These are phyloP conservation scores for Tiphia femorata DNA, from an alignment of 2,888 invertebrate genomes.

Conservation along the genomic window DNA sequence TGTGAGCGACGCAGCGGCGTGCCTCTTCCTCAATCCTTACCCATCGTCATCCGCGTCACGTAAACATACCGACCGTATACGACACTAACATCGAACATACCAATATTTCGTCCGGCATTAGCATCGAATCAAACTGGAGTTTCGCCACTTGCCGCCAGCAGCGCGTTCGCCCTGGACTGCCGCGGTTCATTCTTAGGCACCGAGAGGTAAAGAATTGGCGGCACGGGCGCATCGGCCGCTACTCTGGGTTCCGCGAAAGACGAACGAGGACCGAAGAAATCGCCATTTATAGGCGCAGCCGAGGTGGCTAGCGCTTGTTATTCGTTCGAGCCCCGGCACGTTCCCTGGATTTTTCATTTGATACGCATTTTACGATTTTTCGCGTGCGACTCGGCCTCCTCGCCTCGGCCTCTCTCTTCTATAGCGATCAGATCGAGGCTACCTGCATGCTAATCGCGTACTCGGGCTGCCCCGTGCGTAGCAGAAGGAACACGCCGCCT, in stretches of 20 bases:
- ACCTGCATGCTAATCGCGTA: slow-evolving; percentile 58
- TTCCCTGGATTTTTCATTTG: slow-evolving; percentile 51
- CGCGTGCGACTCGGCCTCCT: slow-evolving; percentile 36
- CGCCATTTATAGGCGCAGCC: slow-evolving; percentile 43
- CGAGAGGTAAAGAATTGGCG: no score
- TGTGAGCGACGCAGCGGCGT: no score
- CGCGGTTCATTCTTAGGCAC: no score
- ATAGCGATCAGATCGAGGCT: slow-evolving; percentile 55
- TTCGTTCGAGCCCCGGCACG: slow-evolving; percentile 50
- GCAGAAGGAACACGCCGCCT: slow-evolving; percentile 31
- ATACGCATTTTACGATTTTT: slow-evolving; percentile 54
- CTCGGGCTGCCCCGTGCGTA: no score
- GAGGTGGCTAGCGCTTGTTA: slow-evolving; percentile 48
- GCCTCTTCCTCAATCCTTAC: background rate
- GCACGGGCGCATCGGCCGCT: slow-evolving; percentile 14
- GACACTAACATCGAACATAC: slow-evolving; percentile 4
- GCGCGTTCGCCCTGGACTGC: no score
- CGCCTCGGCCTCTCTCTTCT: slow-evolving; percentile 33
- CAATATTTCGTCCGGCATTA: slow-evolving; percentile 4
- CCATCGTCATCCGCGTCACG: slow-evolving; percentile 2
- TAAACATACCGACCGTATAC: slow-evolving; percentile 2
- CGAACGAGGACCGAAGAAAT: slow-evolving; percentile 30
- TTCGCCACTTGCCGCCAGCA: no score
- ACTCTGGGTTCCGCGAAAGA: slow-evolving; percentile 35
- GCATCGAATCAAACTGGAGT: background rate